A percentile compares a stretch with the other conserved stretches of the same genome.
Conservation (phyloP, 2,888 invertebrate genomes). For the Meganola albula region DNA sequence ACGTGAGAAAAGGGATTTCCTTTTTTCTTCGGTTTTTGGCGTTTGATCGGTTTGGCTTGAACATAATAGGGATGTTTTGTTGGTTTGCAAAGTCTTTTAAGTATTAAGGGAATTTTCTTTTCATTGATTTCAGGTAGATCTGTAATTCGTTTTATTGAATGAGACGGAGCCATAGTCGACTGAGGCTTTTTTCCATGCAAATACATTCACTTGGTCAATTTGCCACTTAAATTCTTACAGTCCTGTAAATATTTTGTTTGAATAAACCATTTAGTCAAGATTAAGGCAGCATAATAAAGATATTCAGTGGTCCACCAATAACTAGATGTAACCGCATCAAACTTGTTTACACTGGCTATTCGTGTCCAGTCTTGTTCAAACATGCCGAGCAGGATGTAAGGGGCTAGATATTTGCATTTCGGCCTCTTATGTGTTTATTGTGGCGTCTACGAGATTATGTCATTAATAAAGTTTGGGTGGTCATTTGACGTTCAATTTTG, state of each 20-base stretch:
- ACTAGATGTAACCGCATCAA: conserved; percentile 21
- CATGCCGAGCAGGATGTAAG: conserved; percentile 20
- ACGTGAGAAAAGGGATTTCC: conserved; percentile 48
- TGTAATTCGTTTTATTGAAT: no score
- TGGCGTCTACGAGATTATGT: conserved; percentile 30
- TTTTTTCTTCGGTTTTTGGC: conserved; percentile 26
- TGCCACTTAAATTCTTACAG: no score
- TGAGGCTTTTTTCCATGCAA: no score
- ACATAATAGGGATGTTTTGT: conserved; percentile 13
- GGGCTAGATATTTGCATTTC: conserved; percentile 34
- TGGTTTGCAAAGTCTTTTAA: conserved; percentile 5
- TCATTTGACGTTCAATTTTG: conserved; percentile 21
- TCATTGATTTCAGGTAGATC: no score
- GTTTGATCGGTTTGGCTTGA: conserved; percentile 31
- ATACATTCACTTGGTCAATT: no score
- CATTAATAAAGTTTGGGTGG: conserved; percentile 24
- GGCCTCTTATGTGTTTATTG: conserved; percentile 39
- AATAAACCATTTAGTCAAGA: no score
- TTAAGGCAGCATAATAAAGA: conserved; percentile 18
- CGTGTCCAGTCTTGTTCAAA: conserved; percentile 27
- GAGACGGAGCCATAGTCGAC: no score
- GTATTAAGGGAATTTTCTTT: not conserved
- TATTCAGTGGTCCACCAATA: conserved; percentile 24
- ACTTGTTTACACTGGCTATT: conserved; percentile 28
- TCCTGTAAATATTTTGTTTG: no score